A percentile compares a stretch with the other conserved stretches of the same genome.
phyloP scores from a whole-genome alignment of 2,888 invertebrate genomes.

The Caenorhabditis sinica region DNA sequence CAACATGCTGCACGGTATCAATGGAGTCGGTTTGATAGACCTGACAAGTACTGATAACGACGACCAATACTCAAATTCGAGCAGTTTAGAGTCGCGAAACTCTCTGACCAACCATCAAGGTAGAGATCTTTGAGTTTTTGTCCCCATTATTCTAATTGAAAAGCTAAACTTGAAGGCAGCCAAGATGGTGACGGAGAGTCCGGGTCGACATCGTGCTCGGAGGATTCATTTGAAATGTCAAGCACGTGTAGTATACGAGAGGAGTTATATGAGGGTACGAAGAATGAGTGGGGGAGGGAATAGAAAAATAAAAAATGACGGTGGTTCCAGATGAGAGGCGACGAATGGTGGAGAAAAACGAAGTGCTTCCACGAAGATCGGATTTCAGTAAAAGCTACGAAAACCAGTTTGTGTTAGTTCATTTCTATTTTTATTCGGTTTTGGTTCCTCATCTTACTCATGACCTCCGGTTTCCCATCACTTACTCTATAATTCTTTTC shows the following conservation, averaged over 20 bases:
- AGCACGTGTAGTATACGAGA: conserved; percentile 59
- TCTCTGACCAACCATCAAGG: conserved; percentile 72
- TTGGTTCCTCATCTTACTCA: background rate
- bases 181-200: conserved; percentile 70
- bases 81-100: conserved; percentile 66
- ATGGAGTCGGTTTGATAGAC: conserved; percentile 63
- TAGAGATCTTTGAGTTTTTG: background rate
- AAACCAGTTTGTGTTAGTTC: conserved; percentile 11
- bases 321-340: conserved; percentile 12
- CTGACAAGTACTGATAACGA: conserved; percentile 67
- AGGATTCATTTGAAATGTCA: conserved; percentile 80
- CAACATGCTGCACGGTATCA: conserved; percentile 51
- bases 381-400: conserved; percentile 65
- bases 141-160: background rate
- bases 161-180: conserved; percentile 42
- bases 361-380: conserved; percentile 32
- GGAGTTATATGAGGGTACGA: conserved; percentile 15
- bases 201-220: conserved; percentile 79
- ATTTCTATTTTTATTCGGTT: background rate
- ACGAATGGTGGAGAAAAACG: conserved; percentile 9
- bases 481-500: background rate
- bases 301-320: background rate
- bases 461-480: background rate
- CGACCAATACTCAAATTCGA: conserved; percentile 69
- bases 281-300: background rate